Evolutionary conservation across 2,113 vertebrate genomes (phyloP).

Genomic region (Raja brachyura): DNA sequence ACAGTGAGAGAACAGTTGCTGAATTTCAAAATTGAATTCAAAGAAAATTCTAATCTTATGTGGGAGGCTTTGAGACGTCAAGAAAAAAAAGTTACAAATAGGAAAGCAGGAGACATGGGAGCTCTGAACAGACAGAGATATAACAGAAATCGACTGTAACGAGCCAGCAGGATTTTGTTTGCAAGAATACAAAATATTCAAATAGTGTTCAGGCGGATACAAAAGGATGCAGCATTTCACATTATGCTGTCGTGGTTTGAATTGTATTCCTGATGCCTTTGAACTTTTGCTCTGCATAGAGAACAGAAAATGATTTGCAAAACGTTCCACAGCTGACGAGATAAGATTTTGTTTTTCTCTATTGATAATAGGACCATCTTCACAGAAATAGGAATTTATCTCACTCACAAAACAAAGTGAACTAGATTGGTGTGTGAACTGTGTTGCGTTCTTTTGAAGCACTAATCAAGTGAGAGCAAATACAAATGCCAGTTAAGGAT

Average conservation of each 20-base stretch:
- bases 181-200: constrained; percentile 9
- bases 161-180: neutral
- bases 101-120: neutral
- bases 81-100: neutral
- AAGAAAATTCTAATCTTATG: neutral
- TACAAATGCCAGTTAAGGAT: neutral
- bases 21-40: neutral
- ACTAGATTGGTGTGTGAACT: neutral
- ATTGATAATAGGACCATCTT: neutral
- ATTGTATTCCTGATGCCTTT: constrained; percentile 1
- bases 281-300: neutral
- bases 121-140: neutral
- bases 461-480: neutral
- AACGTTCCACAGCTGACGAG: too few species aligned
- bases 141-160: neutral
- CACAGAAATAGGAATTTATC: neutral
- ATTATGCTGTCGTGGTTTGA: neutral
- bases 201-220: neutral
- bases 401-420: neutral
- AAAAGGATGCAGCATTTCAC: neutral
- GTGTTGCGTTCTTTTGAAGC: too few species aligned
- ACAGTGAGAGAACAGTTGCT: neutral
- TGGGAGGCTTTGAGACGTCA: neutral
- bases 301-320: neutral
- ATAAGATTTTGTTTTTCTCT: neutral